phyloP scores from a whole-genome alignment of 2,113 vertebrate genomes.

The Oncorhynchus tshawytscha region DNA sequence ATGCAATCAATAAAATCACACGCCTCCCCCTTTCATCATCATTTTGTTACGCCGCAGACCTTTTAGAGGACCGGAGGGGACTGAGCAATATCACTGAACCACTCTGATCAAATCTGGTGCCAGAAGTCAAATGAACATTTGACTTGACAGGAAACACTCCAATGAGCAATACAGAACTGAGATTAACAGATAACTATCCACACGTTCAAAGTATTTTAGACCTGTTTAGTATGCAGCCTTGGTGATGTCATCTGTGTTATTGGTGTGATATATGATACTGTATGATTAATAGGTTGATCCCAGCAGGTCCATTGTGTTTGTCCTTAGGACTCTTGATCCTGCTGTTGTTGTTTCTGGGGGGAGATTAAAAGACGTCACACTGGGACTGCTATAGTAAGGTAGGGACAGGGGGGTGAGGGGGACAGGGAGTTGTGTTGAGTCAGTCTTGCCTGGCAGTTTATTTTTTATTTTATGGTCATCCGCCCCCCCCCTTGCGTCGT shows the following conservation, averaged over 20 bases:
- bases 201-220: no score
- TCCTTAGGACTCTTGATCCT: slow-evolving; percentile 39
- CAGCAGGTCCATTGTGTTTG: slow-evolving; percentile 4
- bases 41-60: slow-evolving; percentile 23
- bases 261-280: background rate
- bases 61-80: background rate
- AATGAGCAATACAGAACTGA: background rate
- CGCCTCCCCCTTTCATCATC: slow-evolving; percentile 43
- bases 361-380: slow-evolving; percentile 33
- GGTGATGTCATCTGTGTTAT: background rate
- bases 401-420: slow-evolving; percentile 8
- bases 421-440: slow-evolving; percentile 3
- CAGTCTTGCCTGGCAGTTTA: background rate
- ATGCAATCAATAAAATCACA: slow-evolving; percentile 41
- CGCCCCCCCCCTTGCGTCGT: no score
- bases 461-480: no score
- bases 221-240: no score
- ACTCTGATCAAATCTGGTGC: slow-evolving; percentile 25
- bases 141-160: background rate
- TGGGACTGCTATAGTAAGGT: slow-evolving; percentile 12
- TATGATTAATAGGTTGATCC: background rate
- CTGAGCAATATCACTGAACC: slow-evolving; percentile 6
- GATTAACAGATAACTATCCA: background rate
- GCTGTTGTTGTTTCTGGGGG: slow-evolving; percentile 18
- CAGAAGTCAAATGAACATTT: slow-evolving; percentile 41